Evolutionary conservation across 2,797 vertebrate genomes (phyloP).

Genomic region (Telmatherina bonti): DNA sequence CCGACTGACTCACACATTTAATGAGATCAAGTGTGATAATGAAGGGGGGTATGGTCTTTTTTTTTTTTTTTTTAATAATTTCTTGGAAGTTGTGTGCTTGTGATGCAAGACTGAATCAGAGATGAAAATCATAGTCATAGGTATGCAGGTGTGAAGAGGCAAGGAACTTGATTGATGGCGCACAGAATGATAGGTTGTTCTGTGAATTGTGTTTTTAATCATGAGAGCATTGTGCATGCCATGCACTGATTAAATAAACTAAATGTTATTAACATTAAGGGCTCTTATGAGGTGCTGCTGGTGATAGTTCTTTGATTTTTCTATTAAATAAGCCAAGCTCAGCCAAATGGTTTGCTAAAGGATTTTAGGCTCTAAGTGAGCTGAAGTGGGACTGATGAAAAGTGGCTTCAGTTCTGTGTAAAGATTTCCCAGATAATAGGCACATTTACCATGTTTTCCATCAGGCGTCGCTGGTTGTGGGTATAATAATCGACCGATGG

Average conservation of each 20-base stretch:
- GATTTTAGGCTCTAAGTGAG: conserved; percentile 17
- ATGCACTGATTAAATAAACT: conserved; percentile 12
- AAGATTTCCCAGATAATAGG: conserved; percentile 45
- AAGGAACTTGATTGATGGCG: conserved; percentile 2
- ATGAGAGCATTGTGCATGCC: neutral
- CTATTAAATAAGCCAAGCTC: conserved; percentile 3
- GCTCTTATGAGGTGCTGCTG: neutral
- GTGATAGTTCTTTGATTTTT: conserved; percentile 5
- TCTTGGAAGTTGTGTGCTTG: conserved; percentile 1
- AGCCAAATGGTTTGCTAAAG: conserved; percentile 11
- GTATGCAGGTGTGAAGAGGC: conserved; percentile 13
- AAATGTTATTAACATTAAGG: conserved; percentile 19
- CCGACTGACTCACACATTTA: neutral
- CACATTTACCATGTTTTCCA: conserved; percentile 43
- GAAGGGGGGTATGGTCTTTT: neutral
- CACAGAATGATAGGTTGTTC: conserved; percentile 4
- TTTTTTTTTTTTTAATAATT: too few species aligned
- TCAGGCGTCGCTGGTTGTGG: conserved; percentile 22
- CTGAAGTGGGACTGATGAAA: conserved; percentile 36
- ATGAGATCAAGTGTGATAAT: conserved; percentile 16
- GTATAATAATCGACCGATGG: conserved; percentile 60
- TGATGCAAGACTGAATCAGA: neutral
- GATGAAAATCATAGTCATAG: conserved; percentile 13
- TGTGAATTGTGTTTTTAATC: neutral
- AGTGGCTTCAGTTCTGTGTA: conserved; percentile 4